Base-by-base conservation (phyloP, 2,888 invertebrate genomes). In the Toxonevra muliebris region DNA sequence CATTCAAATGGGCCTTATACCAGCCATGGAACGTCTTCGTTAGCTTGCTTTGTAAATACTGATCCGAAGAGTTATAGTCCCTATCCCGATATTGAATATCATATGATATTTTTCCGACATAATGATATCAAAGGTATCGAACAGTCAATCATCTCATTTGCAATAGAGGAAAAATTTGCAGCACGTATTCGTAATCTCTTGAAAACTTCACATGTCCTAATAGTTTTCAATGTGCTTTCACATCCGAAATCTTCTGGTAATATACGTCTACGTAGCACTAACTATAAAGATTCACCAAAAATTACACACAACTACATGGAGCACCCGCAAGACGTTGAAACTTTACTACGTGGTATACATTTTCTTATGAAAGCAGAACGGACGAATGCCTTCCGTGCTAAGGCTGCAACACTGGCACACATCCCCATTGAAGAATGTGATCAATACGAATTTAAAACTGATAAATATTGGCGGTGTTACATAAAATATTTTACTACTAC, bases 301-400 rank as follows among this genome's bases (percentile, higher is more conserved):
- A 89, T 93, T 60, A 84, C 89, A 71, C 87, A 91, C 15, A 91
- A 92, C 76, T 93, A 92, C 78, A 86, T 93, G 59, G 84, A 86
- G 0, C 87, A 89, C 42, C 84, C 86, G 1, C 85, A 87, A 17
- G 92, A 92, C 74, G 81, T 89, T 42, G 84, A 86, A 41, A 87
- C 86, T 1, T 80, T 89, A 1, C 82, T 87, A 57, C 78, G 87
- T 50, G 88, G 87, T 10, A 86, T 88, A 15, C 86, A 80, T 11
- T 73, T 86, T 5, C 63, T 80, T 48, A 74, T 75, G 64, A 77
- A 82, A 20, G 68, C 89, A 10, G 77, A 85, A 43, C 65, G 82
- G 10, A 88, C 88, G 0, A 68, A 77, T 2, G 75, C 86, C 0
- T 86, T 88, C 53, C 77, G 76, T 61, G 78, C 77, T 0, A 75